phyloP scores from a whole-genome alignment of 2,797 vertebrate species.

The Danio kyathit region DNA sequence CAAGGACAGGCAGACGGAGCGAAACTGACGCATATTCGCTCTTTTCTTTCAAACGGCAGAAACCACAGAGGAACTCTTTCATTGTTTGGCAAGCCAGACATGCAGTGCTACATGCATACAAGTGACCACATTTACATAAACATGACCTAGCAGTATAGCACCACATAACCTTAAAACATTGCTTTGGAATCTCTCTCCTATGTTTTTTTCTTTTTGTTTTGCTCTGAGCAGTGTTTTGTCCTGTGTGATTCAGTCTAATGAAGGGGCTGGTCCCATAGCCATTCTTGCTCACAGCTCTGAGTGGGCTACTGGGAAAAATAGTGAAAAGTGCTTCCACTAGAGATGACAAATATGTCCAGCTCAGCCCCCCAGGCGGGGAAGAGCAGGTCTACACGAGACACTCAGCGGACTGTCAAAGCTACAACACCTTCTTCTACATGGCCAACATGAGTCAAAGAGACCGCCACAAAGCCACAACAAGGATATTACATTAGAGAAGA shows the following conservation, averaged over 20 bases:
- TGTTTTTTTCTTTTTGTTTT: background rate
- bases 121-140: slow-evolving; percentile 1
- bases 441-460: slow-evolving; percentile 25
- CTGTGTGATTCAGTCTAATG: slow-evolving; percentile 34
- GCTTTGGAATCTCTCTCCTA: too few relatives aligned
- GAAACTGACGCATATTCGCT: background rate
- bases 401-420: slow-evolving; percentile 14
- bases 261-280: slow-evolving; percentile 12
- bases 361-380: slow-evolving; percentile 6
- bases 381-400: slow-evolving; percentile 31
- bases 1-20: background rate
- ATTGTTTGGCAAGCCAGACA: background rate
- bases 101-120: slow-evolving; percentile 10
- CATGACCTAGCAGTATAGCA: background rate
- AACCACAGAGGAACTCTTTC: background rate
- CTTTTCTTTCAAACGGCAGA: background rate
- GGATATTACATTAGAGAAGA: slow-evolving; percentile 17
- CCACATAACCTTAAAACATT: background rate
- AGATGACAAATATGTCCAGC: slow-evolving; percentile 43
- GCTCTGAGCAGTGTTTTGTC: slow-evolving; percentile 19
- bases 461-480: slow-evolving; percentile 10
- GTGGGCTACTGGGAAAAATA: slow-evolving; percentile 28
- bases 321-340: slow-evolving; percentile 22
- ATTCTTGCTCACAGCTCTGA: slow-evolving; percentile 28
- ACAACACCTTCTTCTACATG: slow-evolving; percentile 19